Evolutionary conservation across 2,888 invertebrate species (phyloP).

Genomic region (Acronicta alni): DNA sequence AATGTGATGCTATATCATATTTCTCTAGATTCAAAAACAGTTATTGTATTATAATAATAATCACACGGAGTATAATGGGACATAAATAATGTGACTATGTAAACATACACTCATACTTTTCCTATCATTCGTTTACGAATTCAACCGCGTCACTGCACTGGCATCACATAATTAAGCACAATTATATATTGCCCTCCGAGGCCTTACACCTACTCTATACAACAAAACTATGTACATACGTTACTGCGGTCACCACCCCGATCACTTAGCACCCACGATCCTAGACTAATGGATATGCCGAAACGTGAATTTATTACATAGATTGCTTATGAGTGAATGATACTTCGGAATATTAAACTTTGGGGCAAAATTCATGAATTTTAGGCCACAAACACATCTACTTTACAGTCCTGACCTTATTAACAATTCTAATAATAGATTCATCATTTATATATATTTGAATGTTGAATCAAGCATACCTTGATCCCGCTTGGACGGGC

Average conservation of each 20-base stretch:
- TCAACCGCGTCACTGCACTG: slow-evolving; percentile 58
- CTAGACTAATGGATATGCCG: slow-evolving; percentile 78
- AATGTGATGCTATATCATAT: slow-evolving; percentile 34
- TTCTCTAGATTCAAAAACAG: slow-evolving; percentile 13
- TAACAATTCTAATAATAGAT: slow-evolving; percentile 27
- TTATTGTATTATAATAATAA: slow-evolving; percentile 26
- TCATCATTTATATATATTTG: slow-evolving; percentile 38
- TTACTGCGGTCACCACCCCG: slow-evolving; percentile 63
- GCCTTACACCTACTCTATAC: slow-evolving; percentile 70
- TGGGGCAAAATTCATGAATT: slow-evolving; percentile 64
- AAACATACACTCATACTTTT: slow-evolving; percentile 59
- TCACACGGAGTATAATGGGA: slow-evolving; percentile 42
- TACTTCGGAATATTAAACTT: slow-evolving; percentile 49
- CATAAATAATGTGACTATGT: slow-evolving; percentile 73
- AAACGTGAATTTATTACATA: slow-evolving; percentile 62
- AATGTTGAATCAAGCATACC: slow-evolving; percentile 47
- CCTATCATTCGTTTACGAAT: slow-evolving; percentile 73
- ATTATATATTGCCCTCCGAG: slow-evolving; percentile 41
- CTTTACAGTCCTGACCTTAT: slow-evolving; percentile 32
- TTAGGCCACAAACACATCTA: slow-evolving; percentile 61
- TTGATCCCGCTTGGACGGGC: slow-evolving; percentile 64
- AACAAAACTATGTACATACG: slow-evolving; percentile 72
- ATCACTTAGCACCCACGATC: slow-evolving; percentile 80
- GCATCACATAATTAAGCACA: slow-evolving; percentile 50
- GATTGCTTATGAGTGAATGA: slow-evolving; percentile 61